phyloP scores from a whole-genome alignment of 30 jellyfish, hydroid and myxozoan genomes.

The Cassiopea andromeda region DNA sequence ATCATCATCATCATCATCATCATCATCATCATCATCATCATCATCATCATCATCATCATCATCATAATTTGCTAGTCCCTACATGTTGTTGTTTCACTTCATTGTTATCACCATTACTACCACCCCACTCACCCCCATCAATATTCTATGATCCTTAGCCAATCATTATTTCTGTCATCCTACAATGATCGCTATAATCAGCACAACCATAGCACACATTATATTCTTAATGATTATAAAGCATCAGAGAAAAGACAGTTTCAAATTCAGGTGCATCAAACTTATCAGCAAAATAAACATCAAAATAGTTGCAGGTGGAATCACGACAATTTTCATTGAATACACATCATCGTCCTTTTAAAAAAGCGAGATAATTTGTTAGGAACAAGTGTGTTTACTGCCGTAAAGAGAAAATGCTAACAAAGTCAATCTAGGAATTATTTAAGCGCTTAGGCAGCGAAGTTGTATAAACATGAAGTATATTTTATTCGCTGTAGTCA shows the following conservation, averaged over 20 bases:
- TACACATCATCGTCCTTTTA: not conserved
- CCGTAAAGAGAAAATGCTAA: not conserved
- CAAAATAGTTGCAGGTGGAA: not conserved
- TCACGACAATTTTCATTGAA: not conserved
- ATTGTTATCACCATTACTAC: not conserved
- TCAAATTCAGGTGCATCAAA: not conserved
- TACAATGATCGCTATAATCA: not conserved
- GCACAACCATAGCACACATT: not conserved
- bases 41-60: not conserved
- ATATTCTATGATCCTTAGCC: not conserved
- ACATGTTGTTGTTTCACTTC: no score
- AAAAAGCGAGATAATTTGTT: not conserved
- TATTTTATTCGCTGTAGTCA: not conserved
- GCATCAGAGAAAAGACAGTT: no score
- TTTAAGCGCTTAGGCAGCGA: not conserved
- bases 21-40: not conserved
- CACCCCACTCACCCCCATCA: not conserved
- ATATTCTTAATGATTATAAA: no score
- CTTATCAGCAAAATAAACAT: not conserved
- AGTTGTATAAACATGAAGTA: not conserved
- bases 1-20: not conserved
- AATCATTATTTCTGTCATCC: not conserved
- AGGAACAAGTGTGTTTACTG: no score
- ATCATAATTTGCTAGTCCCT: no score
- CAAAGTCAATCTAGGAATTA: not conserved